Percentiles rank a stretch among this genome's conserved stretches.
Conservation (phyloP, 2,113 vertebrate genomes). For the Platichthys flesus region DNA sequence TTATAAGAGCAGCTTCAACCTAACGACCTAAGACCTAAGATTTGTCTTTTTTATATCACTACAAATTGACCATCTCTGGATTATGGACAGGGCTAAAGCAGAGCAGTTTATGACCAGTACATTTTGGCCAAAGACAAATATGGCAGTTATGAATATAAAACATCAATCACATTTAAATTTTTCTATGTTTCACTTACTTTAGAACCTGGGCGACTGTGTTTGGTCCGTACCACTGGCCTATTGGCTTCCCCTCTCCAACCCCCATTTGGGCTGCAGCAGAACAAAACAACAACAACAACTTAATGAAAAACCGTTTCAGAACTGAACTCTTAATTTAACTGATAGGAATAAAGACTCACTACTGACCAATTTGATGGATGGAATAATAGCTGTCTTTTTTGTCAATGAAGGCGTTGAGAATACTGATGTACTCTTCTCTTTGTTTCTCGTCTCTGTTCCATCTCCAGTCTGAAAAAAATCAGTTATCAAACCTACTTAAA, state of each 20-base stretch:
- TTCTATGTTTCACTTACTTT: slow-evolving; percentile 84
- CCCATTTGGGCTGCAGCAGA: slow-evolving; percentile 94
- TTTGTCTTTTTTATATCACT: too few species aligned
- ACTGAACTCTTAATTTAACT: background rate
- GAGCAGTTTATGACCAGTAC: too few species aligned
- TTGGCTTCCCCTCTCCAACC: slow-evolving; percentile 97
- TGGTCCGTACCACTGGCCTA: slow-evolving; percentile 98
- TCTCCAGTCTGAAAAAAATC: slow-evolving; percentile 88
- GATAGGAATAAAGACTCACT: background rate
- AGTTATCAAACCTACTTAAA: slow-evolving; percentile 24
- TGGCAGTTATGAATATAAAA: background rate
- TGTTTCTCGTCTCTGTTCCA: slow-evolving; percentile 89
- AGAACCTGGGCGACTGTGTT: slow-evolving; percentile 99
- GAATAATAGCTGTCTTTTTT: slow-evolving; percentile 99
- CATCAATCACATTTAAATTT: background rate
- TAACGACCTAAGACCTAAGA: too few species aligned
- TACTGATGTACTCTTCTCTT: slow-evolving; percentile 88
- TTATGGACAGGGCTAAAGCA: too few species aligned
- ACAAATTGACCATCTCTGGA: too few species aligned
- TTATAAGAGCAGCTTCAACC: too few species aligned
- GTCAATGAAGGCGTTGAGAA: slow-evolving; percentile 96
- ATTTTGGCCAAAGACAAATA: too few species aligned
- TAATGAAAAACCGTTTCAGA: slow-evolving; percentile 6
- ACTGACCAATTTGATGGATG: slow-evolving; percentile 97
- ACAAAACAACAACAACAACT: background rate